phyloP scores from a whole-genome alignment of 2,113 vertebrate genomes.

The Gallinago media region DNA sequence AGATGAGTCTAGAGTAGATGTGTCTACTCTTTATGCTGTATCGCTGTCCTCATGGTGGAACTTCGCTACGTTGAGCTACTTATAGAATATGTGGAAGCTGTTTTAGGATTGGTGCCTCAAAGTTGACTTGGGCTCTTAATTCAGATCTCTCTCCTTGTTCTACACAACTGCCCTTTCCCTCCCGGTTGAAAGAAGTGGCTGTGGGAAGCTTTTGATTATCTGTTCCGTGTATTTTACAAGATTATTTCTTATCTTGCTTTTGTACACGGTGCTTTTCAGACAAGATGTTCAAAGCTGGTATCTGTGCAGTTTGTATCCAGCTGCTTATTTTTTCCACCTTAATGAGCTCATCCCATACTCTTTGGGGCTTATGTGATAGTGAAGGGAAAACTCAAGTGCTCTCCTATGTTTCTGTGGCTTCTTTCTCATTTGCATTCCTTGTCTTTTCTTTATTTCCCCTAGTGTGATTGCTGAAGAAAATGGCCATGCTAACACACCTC shows the following conservation, averaged over 20 bases:
- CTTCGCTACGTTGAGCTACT: not conserved
- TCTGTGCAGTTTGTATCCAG: slow-evolving; percentile 39
- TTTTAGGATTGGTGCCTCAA: not conserved
- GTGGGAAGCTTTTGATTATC: slow-evolving; percentile 9
- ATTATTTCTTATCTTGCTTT: slow-evolving; percentile 42
- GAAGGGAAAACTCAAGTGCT: not conserved
- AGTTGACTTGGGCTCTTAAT: not conserved
- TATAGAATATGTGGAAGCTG: not conserved
- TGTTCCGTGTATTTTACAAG: slow-evolving; percentile 41
- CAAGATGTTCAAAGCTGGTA: not conserved
- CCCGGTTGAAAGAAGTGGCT: not conserved
- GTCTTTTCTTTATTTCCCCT: slow-evolving; percentile 31
- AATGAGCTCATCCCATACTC: not conserved
- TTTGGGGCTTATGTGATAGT: not conserved
- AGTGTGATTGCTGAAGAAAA: slow-evolving; percentile 83
- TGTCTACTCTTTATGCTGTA: not conserved
- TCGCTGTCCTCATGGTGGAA: not conserved
- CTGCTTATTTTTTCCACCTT: slow-evolving; percentile 32
- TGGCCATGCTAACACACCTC: slow-evolving; percentile 69
- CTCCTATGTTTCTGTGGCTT: not conserved
- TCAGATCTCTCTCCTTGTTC: not conserved
- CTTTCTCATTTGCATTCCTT: slow-evolving; percentile 1
- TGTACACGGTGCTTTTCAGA: slow-evolving; percentile 8
- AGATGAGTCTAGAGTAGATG: too few species aligned
- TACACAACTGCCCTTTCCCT: not conserved